Evolutionary conservation across 2,888 invertebrate genomes (phyloP).

Genomic region (Drosophila trichaetosa): DNA sequence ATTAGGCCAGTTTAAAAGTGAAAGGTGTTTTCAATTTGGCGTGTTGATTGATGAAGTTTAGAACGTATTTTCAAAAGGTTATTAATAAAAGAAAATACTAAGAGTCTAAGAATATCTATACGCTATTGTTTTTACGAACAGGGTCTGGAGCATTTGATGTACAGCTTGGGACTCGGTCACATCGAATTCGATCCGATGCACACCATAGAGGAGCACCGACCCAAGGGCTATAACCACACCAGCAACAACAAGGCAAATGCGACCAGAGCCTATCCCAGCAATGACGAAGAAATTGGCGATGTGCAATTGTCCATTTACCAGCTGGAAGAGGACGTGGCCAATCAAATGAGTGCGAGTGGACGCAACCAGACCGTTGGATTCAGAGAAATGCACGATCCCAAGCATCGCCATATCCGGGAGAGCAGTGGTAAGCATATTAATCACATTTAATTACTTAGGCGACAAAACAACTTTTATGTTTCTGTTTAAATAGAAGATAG

Average conservation of each 20-base stretch:
- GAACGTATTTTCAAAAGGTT: neutral
- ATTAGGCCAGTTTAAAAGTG: neutral
- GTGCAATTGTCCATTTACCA: slow-evolving; percentile 42
- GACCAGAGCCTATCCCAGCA: slow-evolving; percentile 33
- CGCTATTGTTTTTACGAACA: slow-evolving; percentile 66
- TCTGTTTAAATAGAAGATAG: neutral
- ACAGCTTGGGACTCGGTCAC: slow-evolving; percentile 88
- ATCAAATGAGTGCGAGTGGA: slow-evolving; percentile 27
- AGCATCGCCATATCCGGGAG: slow-evolving; percentile 83
- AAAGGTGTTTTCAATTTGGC: neutral
- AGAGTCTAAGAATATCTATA: neutral
- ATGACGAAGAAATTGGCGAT: slow-evolving; percentile 49
- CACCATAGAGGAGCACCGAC: slow-evolving; percentile 83
- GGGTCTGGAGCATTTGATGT: slow-evolving; percentile 89
- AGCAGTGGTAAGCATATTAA: slow-evolving; percentile 80
- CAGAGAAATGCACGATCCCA: slow-evolving; percentile 84
- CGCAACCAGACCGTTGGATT: slow-evolving; percentile 62
- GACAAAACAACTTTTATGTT: neutral
- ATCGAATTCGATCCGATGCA: slow-evolving; percentile 86
- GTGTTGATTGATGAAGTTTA: neutral
- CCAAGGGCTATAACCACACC: slow-evolving; percentile 70
- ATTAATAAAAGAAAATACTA: neutral
- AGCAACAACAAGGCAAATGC: slow-evolving; percentile 32
- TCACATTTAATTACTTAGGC: neutral
- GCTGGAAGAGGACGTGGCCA: slow-evolving; percentile 10